Evolutionary conservation across 2,888 invertebrate genomes (phyloP).

Genomic region (Aporophyla lueneburgensis): DNA sequence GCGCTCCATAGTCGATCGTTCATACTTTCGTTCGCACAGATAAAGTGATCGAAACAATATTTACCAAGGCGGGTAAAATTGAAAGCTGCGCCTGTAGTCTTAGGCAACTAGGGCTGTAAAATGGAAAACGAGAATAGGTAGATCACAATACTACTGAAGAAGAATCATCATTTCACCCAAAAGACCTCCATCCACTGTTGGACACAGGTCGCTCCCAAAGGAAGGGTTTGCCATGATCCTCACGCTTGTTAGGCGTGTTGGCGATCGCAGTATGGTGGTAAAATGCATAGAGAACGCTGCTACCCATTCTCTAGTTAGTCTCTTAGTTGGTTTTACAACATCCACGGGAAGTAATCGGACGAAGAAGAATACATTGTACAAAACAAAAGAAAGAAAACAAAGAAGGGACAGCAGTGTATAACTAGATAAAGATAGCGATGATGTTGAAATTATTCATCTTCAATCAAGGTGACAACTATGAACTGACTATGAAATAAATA

Average conservation of each 20-base stretch:
- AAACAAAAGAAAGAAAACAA: not conserved
- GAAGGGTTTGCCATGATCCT: no score
- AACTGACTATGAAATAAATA: no score
- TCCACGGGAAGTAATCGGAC: no score
- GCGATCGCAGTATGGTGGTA: no score
- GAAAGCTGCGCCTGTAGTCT: conserved; percentile 49
- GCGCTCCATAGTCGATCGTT: conserved; percentile 35
- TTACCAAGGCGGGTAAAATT: conserved; percentile 54
- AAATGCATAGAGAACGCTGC: no score
- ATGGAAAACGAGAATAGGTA: not conserved
- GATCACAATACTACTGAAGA: not conserved
- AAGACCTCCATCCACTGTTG: no score
- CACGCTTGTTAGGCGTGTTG: no score
- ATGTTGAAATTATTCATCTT: not conserved
- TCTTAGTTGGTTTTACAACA: no score
- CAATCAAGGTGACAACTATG: not conserved
- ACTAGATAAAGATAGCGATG: no score
- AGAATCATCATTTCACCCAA: no score
- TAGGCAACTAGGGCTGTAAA: conserved; percentile 38
- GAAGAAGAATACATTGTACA: not conserved
- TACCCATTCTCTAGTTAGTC: no score
- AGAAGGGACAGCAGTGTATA: not conserved
- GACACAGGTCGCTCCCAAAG: no score
- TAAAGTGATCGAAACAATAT: conserved; percentile 59
- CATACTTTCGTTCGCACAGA: conserved; percentile 58